Evolutionary conservation across 2,797 vertebrate genomes (phyloP).

Genomic region (Acrocephalus scirpaceus): DNA sequence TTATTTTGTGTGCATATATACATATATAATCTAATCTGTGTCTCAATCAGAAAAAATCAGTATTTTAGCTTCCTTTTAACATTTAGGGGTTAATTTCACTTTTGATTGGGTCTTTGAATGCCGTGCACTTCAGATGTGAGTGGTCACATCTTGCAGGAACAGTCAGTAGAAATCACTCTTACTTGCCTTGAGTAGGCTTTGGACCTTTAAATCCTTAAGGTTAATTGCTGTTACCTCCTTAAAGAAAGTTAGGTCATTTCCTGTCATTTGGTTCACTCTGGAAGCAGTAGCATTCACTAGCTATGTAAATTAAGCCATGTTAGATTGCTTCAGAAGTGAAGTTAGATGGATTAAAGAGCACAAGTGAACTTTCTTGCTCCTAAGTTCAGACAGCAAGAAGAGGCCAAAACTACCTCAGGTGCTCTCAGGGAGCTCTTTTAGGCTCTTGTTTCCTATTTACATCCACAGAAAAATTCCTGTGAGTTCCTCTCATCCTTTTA

Average conservation of each 20-base stretch:
- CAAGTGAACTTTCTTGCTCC: neutral
- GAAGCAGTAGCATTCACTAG: neutral
- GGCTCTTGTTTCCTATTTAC: neutral
- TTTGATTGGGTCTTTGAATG: neutral
- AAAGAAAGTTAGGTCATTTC: neutral
- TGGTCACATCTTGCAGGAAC: neutral
- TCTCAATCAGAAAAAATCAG: neutral
- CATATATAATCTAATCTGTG: neutral
- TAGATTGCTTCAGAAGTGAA: neutral
- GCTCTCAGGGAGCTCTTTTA: neutral
- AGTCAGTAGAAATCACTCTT: neutral
- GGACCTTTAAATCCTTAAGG: neutral
- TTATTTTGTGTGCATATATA: neutral
- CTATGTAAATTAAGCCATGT: neutral
- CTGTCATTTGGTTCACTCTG: neutral
- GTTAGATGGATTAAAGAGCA: neutral
- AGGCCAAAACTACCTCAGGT: neutral
- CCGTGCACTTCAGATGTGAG: neutral
- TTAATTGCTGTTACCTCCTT: neutral
- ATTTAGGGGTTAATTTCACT: neutral
- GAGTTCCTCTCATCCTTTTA: neutral
- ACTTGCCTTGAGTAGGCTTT: neutral
- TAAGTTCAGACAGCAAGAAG: neutral
- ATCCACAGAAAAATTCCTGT: neutral
- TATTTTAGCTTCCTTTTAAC: neutral